Percentiles rank a stretch among this genome's conserved stretches.
Conservation (phyloP, 2,113 vertebrate genomes). For the Lynx canadensis region DNA sequence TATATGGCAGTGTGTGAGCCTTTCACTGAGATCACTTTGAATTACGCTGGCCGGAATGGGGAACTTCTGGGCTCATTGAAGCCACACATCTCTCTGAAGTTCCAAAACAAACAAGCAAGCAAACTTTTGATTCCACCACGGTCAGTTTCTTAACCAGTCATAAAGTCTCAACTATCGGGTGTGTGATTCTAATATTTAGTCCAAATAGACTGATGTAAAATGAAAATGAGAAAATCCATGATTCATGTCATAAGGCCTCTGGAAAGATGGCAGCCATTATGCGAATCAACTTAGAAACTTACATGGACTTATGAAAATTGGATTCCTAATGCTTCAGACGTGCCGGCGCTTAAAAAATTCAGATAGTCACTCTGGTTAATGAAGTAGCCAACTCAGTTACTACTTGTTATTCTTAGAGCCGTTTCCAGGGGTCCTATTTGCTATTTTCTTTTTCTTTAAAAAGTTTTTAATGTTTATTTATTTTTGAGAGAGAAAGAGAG, state of each 20-base stretch:
- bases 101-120: neutral
- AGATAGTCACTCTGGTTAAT: neutral
- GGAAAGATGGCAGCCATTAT: neutral
- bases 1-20: rapidly evolving
- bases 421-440: no score
- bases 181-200: neutral
- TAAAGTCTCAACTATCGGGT: neutral
- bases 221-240: neutral
- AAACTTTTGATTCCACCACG: neutral
- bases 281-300: neutral
- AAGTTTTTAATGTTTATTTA: no score
- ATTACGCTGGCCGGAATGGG: neutral
- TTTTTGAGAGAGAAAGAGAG: no score
- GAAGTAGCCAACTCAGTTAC: neutral
- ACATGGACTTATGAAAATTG: neutral
- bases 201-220: neutral
- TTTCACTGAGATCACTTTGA: neutral
- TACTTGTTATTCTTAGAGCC: neutral
- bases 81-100: neutral
- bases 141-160: neutral
- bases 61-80: neutral
- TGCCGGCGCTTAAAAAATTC: neutral
- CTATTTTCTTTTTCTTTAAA: neutral
- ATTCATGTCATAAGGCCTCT: neutral
- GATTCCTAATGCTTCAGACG: neutral